phyloP scores from a whole-genome alignment of 2,113 vertebrate genomes.

The Corynorhinus townsendii region DNA sequence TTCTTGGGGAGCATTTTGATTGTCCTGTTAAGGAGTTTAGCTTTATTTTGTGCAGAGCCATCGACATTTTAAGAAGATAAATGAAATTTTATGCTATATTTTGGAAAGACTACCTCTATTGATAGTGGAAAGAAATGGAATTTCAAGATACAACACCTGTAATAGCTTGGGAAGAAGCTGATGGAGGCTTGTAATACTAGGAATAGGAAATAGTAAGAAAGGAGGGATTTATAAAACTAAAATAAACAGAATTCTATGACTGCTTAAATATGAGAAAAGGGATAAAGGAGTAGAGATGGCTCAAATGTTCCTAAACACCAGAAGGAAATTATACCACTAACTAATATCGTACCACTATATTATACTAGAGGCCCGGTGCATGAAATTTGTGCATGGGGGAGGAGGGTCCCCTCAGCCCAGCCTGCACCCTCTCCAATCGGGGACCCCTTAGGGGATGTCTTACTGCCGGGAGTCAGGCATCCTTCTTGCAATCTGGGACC shows the following conservation, averaged over 20 bases:
- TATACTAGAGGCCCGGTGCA: no score
- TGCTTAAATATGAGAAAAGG: neutral
- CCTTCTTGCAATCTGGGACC: no score
- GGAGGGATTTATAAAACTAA: neutral
- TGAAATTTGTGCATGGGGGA: no score
- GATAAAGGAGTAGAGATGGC: neutral
- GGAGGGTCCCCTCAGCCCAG: no score
- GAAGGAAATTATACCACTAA: neutral
- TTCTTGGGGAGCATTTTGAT: neutral
- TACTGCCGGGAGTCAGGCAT: no score
- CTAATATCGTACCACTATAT: neutral
- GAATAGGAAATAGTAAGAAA: neutral
- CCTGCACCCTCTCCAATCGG: no score
- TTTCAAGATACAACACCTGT: neutral
- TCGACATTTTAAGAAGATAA: neutral
- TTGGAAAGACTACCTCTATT: neutral
- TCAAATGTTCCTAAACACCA: neutral
- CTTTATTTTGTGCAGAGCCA: neutral
- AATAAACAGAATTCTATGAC: neutral
- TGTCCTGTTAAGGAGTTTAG: neutral
- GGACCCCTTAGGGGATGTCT: no score
- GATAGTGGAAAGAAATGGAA: neutral
- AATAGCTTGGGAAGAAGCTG: neutral
- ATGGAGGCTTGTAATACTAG: neutral
- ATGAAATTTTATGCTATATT: neutral